Evolutionary conservation across 2,113 vertebrate genomes (phyloP).

Genomic region (Mugil cephalus): DNA sequence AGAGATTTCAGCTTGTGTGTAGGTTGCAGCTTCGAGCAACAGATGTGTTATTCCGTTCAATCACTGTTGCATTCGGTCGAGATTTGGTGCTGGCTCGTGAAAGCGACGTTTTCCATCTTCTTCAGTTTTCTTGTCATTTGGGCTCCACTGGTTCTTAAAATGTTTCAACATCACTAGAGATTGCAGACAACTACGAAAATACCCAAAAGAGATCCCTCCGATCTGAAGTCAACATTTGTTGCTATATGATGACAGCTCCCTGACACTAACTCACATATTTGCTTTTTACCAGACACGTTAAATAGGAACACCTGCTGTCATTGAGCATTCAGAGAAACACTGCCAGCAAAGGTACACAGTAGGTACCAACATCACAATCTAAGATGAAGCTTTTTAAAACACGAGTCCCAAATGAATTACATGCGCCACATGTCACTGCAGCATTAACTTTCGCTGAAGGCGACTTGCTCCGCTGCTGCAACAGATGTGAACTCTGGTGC

Average conservation of each 20-base stretch:
- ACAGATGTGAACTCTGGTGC: constrained; percentile 51
- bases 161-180: neutral
- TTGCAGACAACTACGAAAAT: neutral
- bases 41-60: neutral
- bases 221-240: no score
- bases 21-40: neutral
- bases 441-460: constrained; percentile 53
- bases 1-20: neutral
- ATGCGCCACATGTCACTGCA: constrained; percentile 49
- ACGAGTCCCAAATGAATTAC: constrained; percentile 49
- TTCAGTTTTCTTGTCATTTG: constrained; percentile 6
- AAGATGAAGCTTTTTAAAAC: constrained; percentile 20
- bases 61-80: constrained; percentile 9
- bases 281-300: neutral
- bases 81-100: neutral
- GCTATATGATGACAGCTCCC: no score
- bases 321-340: constrained; percentile 21
- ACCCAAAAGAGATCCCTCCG: neutral
- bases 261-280: neutral
- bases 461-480: constrained; percentile 31
- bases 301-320: constrained; percentile 15
- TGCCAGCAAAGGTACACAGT: constrained; percentile 27
- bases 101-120: neutral
- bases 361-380: constrained; percentile 24
- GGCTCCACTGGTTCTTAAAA: neutral